Evolutionary conservation across 53 echinoderm and acorn worm genomes (phyloP).

Genomic region (Hippasteria phrygiana): DNA sequence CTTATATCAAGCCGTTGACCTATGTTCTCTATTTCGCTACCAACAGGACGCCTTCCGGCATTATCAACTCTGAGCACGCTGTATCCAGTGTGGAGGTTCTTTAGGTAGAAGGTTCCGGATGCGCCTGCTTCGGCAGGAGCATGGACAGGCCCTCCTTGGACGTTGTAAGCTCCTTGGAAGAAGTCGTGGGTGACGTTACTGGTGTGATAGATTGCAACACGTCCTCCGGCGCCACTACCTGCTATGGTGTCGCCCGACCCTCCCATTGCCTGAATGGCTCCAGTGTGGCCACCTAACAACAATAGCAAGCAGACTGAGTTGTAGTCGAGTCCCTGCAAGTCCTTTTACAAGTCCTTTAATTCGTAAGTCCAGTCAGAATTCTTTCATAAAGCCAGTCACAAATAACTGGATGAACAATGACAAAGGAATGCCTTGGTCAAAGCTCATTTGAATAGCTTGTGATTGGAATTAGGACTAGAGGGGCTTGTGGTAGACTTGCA

Average conservation of each 20-base stretch:
- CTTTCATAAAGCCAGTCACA: too few species aligned
- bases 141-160: constrained; percentile 77
- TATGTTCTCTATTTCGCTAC: constrained; percentile 83
- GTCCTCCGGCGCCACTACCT: constrained; percentile 84
- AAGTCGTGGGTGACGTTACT: constrained; percentile 87
- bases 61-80: constrained; percentile 80
- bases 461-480: too few species aligned
- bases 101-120: constrained; percentile 62
- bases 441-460: too few species aligned
- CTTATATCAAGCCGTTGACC: constrained; percentile 77
- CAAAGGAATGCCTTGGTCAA: too few species aligned
- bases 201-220: constrained; percentile 83
- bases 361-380: too few species aligned
- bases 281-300: constrained; percentile 75
- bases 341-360: too few species aligned
- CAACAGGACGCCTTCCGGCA: constrained; percentile 62
- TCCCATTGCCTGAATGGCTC: constrained; percentile 71
- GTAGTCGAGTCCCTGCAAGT: too few species aligned
- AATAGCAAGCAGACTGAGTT: background rate
- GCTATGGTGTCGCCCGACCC: constrained; percentile 70
- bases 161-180: constrained; percentile 77
- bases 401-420: too few species aligned
- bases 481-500: too few species aligned
- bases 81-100: constrained; percentile 54
- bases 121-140: constrained; percentile 78